Evolutionary conservation across 23 tunicate species (phyloP).

Genomic region (Oikopleura vanhoeffeni): DNA sequence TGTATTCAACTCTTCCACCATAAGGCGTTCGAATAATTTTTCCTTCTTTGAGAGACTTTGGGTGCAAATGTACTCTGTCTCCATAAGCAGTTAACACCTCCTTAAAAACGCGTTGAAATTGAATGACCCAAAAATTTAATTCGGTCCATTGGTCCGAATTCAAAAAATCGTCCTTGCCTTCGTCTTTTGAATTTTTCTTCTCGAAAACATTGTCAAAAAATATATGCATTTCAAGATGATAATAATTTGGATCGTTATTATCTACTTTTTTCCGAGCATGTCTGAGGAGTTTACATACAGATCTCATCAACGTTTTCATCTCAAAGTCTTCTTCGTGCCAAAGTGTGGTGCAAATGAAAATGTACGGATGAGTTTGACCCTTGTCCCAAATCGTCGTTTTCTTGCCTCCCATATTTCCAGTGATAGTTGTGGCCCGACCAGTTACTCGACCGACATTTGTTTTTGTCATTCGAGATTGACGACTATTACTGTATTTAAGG

Average conservation of each 20-base stretch:
- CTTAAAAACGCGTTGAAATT: constrained; percentile 8
- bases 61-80: not conserved
- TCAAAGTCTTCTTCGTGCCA: constrained; percentile 97
- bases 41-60: not conserved
- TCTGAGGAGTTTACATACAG: not conserved
- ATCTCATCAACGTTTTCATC: constrained; percentile 53
- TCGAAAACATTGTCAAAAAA: constrained; percentile 11
- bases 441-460: not conserved
- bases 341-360: constrained; percentile 89
- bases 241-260: not conserved
- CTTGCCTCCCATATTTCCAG: not conserved
- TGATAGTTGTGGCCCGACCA: not conserved
- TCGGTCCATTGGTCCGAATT: not conserved
- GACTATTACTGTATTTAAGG: no score
- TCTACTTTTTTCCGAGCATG: not conserved
- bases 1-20: not conserved
- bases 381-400: constrained; percentile 15
- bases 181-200: not conserved
- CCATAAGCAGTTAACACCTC: not conserved
- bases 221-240: constrained; percentile 10
- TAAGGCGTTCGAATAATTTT: constrained; percentile 6
- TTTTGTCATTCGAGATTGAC: not conserved
- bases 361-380: constrained; percentile 24
- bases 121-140: not conserved
- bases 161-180: not conserved